Evolutionary conservation across 2,888 invertebrate species (phyloP).

Genomic region (Platycheirus albimanus): DNA sequence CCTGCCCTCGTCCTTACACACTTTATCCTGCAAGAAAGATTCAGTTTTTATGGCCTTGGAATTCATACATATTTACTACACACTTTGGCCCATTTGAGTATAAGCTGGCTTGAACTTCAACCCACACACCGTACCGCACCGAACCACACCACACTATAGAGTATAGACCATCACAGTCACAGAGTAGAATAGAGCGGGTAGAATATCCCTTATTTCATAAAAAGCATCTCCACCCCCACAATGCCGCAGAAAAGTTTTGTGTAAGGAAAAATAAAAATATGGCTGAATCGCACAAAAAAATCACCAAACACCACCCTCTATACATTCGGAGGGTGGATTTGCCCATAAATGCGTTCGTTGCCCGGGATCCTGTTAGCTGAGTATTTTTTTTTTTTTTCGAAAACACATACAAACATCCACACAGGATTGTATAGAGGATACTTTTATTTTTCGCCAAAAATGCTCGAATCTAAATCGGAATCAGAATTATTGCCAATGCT

Average conservation of each 20-base stretch:
- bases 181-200: constrained; percentile 24
- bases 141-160: not conserved
- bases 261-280: constrained; percentile 67
- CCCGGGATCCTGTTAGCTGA: constrained; percentile 32
- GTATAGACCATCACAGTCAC: too few relatives aligned
- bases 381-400: constrained; percentile 1
- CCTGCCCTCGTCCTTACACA: not conserved
- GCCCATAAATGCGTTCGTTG: constrained; percentile 56
- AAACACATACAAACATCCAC: not conserved
- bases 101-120: constrained; percentile 7
- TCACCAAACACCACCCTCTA: constrained; percentile 25
- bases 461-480: constrained; percentile 65
- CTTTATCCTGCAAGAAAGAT: constrained; percentile 39
- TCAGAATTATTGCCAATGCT: constrained; percentile 63
- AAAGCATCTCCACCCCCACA: constrained; percentile 57
- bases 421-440: not conserved
- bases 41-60: constrained; percentile 72
- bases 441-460: constrained; percentile 40
- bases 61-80: constrained; percentile 70
- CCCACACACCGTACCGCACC: not conserved
- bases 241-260: constrained; percentile 3
- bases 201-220: constrained; percentile 69
- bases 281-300: constrained; percentile 71
- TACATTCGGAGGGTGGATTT: constrained; percentile 14
- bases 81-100: constrained; percentile 24